Percentiles rank a stretch among this genome's conserved stretches.
phyloP scores from a whole-genome alignment of 1,140 invertebrate species.

The Proctacanthus coquilletti region DNA sequence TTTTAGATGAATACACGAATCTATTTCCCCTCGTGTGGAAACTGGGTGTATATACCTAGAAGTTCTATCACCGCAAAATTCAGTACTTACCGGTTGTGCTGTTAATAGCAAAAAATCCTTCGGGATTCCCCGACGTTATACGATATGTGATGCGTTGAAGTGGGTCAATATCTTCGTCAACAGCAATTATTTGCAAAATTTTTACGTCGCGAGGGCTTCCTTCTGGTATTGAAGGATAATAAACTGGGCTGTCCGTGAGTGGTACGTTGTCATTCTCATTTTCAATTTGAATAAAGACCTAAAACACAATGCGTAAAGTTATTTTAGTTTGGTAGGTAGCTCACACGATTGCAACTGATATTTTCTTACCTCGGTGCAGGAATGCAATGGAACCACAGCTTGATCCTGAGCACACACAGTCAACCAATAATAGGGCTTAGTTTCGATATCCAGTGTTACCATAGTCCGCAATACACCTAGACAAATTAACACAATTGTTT shows the following conservation, averaged over 20 bases:
- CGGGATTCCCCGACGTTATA: conserved; percentile 80
- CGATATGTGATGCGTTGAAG: conserved; percentile 54
- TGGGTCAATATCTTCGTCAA: conserved; percentile 60
- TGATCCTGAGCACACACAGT: conserved; percentile 83
- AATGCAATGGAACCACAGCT: conserved; percentile 68
- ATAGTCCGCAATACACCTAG: conserved; percentile 74
- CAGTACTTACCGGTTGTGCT: conserved; percentile 57
- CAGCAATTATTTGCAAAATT: conserved; percentile 61
- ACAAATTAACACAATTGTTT: too few species aligned
- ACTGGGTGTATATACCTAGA: too few species aligned
- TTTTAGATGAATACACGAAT: too few species aligned
- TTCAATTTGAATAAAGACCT: conserved; percentile 78
- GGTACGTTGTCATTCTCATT: conserved; percentile 93
- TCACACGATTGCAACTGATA: not conserved
- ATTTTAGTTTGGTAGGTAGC: not conserved
- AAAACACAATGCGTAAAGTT: conserved; percentile 5
- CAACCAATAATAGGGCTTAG: conserved; percentile 77
- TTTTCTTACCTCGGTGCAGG: conserved; percentile 62
- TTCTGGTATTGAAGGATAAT: conserved; percentile 68
- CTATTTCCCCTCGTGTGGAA: too few species aligned
- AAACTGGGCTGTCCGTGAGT: conserved; percentile 69
- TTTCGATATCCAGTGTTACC: conserved; percentile 75
- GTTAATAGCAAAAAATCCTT: conserved; percentile 80
- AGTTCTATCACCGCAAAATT: too few species aligned
- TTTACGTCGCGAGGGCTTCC: conserved; percentile 58